Evolutionary conservation across 2,888 invertebrate genomes (phyloP).

Genomic region (Mermis nigrescens): DNA sequence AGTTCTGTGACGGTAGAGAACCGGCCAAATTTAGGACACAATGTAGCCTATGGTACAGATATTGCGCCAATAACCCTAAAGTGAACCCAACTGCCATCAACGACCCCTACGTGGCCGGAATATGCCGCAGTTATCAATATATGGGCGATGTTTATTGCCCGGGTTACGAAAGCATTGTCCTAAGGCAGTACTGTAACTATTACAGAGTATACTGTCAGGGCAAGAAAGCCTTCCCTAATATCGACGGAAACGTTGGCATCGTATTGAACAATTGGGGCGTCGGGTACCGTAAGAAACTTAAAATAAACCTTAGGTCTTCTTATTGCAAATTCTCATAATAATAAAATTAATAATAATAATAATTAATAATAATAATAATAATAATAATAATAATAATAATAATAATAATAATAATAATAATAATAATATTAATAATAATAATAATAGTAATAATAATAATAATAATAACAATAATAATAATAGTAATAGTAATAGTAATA

Average conservation of each 20-base stretch:
- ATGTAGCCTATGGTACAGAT: neutral
- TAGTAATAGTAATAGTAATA: too few species aligned
- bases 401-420: too few species aligned
- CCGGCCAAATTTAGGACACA: neutral
- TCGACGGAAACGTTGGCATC: neutral
- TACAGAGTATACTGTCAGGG: slow-evolving; percentile 2
- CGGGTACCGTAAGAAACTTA: neutral
- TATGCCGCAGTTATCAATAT: neutral
- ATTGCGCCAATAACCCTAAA: neutral
- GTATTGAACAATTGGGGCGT: neutral
- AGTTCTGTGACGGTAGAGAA: neutral
- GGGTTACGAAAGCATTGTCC: neutral
- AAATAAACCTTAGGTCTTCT: too few species aligned
- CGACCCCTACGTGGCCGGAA: neutral
- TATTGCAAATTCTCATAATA: too few species aligned
- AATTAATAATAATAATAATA: too few species aligned
- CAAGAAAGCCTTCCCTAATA: slow-evolving; percentile 2
- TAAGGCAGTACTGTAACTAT: slow-evolving; percentile 2
- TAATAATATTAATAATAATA: too few species aligned
- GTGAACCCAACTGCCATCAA: neutral
- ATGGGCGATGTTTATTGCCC: slow-evolving; percentile 1
- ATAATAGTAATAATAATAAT: too few species aligned
- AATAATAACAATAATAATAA: too few species aligned
- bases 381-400: too few species aligned
- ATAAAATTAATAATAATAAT: too few species aligned